These are phyloP conservation scores for Heliopora coerulea DNA, from an alignment of 92 coral and sea anemone genomes.

Conservation along the genomic window DNA sequence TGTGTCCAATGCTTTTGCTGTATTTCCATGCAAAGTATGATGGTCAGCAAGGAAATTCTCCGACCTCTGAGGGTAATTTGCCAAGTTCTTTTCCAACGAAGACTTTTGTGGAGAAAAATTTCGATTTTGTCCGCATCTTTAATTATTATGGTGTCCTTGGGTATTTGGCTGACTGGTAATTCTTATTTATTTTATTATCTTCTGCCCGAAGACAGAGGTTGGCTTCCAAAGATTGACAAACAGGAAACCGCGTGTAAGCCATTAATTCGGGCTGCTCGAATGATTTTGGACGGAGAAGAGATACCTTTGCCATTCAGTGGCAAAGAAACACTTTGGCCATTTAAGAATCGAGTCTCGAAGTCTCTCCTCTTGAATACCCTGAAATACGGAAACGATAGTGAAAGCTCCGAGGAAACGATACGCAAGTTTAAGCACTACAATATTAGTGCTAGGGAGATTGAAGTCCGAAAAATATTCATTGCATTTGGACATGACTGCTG, in stretches of 20 bases:
- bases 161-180: not conserved
- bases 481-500: constrained; percentile 38
- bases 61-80: no score
- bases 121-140: no score
- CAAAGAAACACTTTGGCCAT: constrained; percentile 4
- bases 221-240: constrained; percentile 1
- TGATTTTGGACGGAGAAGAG: not conserved
- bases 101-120: no score
- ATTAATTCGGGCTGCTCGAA: constrained; percentile 1
- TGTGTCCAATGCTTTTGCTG: no score
- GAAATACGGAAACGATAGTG: not conserved
- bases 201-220: constrained; percentile 14
- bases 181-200: constrained; percentile 9
- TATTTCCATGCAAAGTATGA: no score
- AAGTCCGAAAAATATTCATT: constrained; percentile 1
- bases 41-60: no score
- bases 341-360: not conserved
- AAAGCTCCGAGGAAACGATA: not conserved
- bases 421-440: not conserved
- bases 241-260: constrained; percentile 7
- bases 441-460: not conserved
- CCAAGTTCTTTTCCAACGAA: no score
- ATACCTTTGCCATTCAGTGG: constrained; percentile 4
- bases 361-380: not conserved
- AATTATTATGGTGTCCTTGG: no score